Conservation (phyloP, 2,888 invertebrate species). For the Meiosimyza decipiens region DNA sequence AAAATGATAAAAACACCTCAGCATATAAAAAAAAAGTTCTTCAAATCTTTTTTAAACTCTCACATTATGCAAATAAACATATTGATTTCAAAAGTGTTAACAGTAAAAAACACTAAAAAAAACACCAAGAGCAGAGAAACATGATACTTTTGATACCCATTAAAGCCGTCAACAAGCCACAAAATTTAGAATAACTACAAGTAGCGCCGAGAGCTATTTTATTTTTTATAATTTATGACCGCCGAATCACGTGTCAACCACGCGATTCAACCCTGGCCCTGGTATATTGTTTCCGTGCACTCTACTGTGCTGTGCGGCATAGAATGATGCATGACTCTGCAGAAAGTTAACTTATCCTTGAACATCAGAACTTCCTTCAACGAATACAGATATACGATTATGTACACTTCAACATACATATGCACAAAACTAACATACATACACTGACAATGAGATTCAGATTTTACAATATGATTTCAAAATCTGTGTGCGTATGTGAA, state of each 20-base stretch:
- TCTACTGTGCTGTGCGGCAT: conserved; percentile 24
- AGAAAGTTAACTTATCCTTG: conserved; percentile 46
- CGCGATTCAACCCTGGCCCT: conserved; percentile 60
- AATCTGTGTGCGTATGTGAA: conserved; percentile 45
- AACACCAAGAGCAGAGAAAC: background rate
- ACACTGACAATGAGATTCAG: conserved; percentile 25
- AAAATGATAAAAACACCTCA: no score
- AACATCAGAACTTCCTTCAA: conserved; percentile 26
- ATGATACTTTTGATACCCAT: conserved; percentile 13
- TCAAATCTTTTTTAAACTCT: background rate
- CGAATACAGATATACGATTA: conserved; percentile 14
- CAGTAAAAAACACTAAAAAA: no score
- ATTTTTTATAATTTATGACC: conserved; percentile 60
- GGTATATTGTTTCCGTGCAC: conserved; percentile 54
- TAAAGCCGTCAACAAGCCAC: conserved; percentile 13
- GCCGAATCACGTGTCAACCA: conserved; percentile 67
- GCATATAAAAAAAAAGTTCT: no score
- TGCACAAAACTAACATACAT: background rate
- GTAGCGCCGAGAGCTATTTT: conserved; percentile 15
- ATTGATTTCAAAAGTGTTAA: conserved; percentile 14
- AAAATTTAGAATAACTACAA: conserved; percentile 7
- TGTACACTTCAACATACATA: conserved; percentile 39
- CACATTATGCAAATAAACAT: conserved; percentile 23
- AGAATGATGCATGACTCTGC: conserved; percentile 58
- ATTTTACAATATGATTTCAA: conserved; percentile 53